These are phyloP conservation scores for Semicossyphus pulcher DNA, from an alignment of 2,113 vertebrate species.

Conservation along the genomic window DNA sequence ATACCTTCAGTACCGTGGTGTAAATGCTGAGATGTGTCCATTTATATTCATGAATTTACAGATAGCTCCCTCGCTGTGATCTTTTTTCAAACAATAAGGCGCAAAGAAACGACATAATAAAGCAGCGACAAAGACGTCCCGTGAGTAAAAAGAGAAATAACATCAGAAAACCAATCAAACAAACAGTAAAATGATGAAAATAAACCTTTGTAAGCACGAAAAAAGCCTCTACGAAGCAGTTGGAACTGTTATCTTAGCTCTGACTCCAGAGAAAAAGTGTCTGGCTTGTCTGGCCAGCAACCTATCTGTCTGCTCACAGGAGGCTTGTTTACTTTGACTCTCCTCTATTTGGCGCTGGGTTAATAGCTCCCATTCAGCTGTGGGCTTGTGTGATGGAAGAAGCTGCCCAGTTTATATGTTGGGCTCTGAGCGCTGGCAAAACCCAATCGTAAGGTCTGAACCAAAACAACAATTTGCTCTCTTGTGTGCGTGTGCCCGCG, in stretches of 20 bases:
- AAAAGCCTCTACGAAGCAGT: not conserved
- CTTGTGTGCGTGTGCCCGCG: not conserved
- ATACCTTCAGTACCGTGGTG: too few species aligned
- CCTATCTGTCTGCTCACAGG: not conserved
- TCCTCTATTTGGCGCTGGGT: not conserved
- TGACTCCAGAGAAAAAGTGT: not conserved
- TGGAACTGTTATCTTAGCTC: not conserved
- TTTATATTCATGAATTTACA: too few species aligned
- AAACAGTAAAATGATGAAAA: too few species aligned
- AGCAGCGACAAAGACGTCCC: too few species aligned
- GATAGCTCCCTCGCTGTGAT: too few species aligned
- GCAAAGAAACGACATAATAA: too few species aligned
- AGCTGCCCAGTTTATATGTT: not conserved
- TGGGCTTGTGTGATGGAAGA: not conserved
- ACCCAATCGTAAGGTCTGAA: not conserved
- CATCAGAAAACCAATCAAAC: too few species aligned
- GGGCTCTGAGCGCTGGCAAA: not conserved
- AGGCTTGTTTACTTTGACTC: not conserved
- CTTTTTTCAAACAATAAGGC: too few species aligned
- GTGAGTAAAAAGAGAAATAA: too few species aligned
- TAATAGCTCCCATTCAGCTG: not conserved
- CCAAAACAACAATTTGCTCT: not conserved
- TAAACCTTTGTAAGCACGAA: not conserved
- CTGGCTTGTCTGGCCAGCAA: not conserved
- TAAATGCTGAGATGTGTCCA: too few species aligned